Evolutionary conservation across 2,113 vertebrate genomes (phyloP), one percentile per base, ranked within the genome.

Genomic region (Calypte anna): DNA sequence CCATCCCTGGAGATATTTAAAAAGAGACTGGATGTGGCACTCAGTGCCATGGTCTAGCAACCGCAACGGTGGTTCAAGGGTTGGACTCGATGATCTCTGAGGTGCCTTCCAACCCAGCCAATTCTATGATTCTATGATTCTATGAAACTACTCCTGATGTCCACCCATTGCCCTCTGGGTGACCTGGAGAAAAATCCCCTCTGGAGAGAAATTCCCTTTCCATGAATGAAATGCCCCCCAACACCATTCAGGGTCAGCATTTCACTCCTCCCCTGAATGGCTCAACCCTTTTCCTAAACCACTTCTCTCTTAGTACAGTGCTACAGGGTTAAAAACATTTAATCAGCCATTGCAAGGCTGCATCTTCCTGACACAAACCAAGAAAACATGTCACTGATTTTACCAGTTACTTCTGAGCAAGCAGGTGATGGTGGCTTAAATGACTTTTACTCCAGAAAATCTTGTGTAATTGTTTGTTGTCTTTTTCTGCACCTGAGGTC

Each of bases 401-500:
- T 36, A 93, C 40, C 74, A 64, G 30, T 63, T 84, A 80, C 91
- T 94, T 92, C 83, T 69, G 76, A 96, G 54, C 25, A 48, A 91
- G 55, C 31, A 78, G 66, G 13, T 66, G 72, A 89, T 73, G 10
- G 7, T 22, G 43, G 30, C 24, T 95, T 73, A 92, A 86, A 93
- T 97, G 55, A 92, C 44, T 81, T 91, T 63, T 67, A 63, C 13
- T 75, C 43, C 54, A 68, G 20, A 54, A 79, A 44, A 22, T 53
- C 59, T 72, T 21, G 74, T 20, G 81, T 70, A 80, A 82, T 72
- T 88, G 57, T 87, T 89, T 80, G 43, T 76, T 88, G 74, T 82
- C 68, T 82, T 85, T 83, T 79, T 68, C 53, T 9, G 0, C 89
- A 75, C 64, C 72, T 88, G 88, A 93, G 85, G 63, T 69, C 77